phyloP scores from a whole-genome alignment of 1,140 invertebrate species.

The Brachionus manjavacas region DNA sequence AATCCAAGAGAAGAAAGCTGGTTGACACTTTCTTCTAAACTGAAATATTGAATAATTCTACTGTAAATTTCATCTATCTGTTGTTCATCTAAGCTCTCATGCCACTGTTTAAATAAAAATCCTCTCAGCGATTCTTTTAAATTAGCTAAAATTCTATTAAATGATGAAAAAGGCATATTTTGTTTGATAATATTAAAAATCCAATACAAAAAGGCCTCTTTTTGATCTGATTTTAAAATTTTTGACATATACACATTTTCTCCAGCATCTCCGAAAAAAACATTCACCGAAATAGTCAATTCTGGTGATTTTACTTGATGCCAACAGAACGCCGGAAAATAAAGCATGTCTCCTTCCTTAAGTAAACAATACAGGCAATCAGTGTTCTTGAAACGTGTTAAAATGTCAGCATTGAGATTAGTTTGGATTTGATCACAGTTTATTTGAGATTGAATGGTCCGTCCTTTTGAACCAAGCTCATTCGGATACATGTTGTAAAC shows the following conservation, averaged over 20 bases:
- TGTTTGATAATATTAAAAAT: slow-evolving; percentile 46
- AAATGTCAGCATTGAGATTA: slow-evolving; percentile 34
- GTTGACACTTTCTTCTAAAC: neutral
- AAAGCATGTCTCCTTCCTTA: slow-evolving; percentile 45
- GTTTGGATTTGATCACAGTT: slow-evolving; percentile 43
- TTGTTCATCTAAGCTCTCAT: slow-evolving; percentile 42
- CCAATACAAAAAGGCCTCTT: slow-evolving; percentile 45
- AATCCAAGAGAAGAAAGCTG: neutral
- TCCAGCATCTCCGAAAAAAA: slow-evolving; percentile 46
- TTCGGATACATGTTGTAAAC: slow-evolving; percentile 44
- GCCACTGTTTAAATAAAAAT: slow-evolving; percentile 47
- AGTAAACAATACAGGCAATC: slow-evolving; percentile 44
- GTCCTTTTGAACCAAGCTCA: slow-evolving; percentile 45
- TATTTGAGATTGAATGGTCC: slow-evolving; percentile 46
- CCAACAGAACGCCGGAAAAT: slow-evolving; percentile 47
- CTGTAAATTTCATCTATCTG: slow-evolving; percentile 41
- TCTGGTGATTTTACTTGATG: slow-evolving; percentile 46
- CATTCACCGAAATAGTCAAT: slow-evolving; percentile 45
- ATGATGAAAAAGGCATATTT: slow-evolving; percentile 44
- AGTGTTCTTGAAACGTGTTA: slow-evolving; percentile 42
- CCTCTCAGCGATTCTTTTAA: slow-evolving; percentile 43
- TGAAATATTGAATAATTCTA: slow-evolving; percentile 17
- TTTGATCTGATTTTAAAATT: slow-evolving; percentile 43
- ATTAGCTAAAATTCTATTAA: slow-evolving; percentile 43
- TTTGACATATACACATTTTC: slow-evolving; percentile 44